Percentiles rank a stretch among this genome's conserved stretches.
Evolutionary conservation across 2,113 vertebrate species (phyloP).

Genomic region (Aphyosemion australe): DNA sequence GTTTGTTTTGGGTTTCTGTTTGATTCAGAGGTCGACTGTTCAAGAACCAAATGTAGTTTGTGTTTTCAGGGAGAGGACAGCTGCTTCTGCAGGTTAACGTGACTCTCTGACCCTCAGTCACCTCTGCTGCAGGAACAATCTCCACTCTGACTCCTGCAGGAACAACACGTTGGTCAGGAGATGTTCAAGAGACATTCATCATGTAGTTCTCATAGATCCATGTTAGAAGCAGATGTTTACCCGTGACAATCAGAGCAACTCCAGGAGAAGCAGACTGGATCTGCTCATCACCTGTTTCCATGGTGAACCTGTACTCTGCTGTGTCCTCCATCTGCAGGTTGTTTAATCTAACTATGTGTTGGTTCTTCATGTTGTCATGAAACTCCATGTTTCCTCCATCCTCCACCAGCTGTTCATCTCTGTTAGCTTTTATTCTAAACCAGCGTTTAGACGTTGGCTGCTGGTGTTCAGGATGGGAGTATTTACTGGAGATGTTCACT

Average conservation of each 20-base stretch:
- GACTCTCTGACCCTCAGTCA: too few relatives aligned
- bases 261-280: not conserved
- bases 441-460: not conserved
- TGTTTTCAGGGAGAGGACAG: too few relatives aligned
- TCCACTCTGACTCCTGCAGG: slow-evolving; percentile 14
- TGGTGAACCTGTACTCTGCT: slow-evolving; percentile 6
- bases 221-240: not conserved
- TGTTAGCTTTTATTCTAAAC: slow-evolving; percentile 13
- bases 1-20: too few relatives aligned
- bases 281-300: fast-evolving
- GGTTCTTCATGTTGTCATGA: not conserved
- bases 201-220: not conserved
- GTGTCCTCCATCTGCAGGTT: slow-evolving; percentile 20
- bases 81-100: too few relatives aligned
- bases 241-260: slow-evolving; percentile 26
- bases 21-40: too few relatives aligned
- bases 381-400: not conserved
- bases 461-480: fast-evolving
- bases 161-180: not conserved
- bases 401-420: not conserved
- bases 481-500: slow-evolving; percentile 18
- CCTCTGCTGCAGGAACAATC: slow-evolving; percentile 10
- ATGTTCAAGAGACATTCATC: too few relatives aligned
- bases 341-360: slow-evolving; percentile 5
- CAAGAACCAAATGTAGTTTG: too few relatives aligned